phyloP scores from a whole-genome alignment of 2,888 invertebrate species.

The Neoaliturus tenellus region DNA sequence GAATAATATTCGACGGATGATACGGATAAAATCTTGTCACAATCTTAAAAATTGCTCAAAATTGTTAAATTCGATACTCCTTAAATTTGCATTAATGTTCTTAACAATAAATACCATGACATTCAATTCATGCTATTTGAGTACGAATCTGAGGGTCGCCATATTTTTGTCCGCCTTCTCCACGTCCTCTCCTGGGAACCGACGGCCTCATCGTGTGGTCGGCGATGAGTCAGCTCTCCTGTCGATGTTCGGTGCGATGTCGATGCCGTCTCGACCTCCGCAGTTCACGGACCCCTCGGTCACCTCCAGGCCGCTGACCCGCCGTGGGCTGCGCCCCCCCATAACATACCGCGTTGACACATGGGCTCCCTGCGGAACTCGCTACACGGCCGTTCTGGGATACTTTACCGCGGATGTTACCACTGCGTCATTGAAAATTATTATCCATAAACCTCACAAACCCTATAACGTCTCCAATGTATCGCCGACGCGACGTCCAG shows the following conservation, averaged over 20 bases:
- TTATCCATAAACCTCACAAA: not conserved
- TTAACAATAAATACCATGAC: no score
- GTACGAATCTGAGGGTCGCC: no score
- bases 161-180: no score
- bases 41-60: no score
- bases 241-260: not conserved
- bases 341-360: not conserved
- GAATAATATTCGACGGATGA: no score
- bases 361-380: not conserved
- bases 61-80: no score
- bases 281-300: slow-evolving; percentile 14
- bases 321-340: not conserved
- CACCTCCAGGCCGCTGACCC: not conserved
- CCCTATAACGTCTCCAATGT: not conserved
- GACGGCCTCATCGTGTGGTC: not conserved
- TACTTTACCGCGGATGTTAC: not conserved
- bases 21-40: no score
- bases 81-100: no score
- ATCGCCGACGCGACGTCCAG: not conserved
- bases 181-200: not conserved
- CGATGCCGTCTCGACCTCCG: not conserved
- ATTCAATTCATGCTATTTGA: no score
- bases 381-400: not conserved
- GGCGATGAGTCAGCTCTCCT: not conserved
- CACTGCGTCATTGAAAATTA: not conserved